phyloP scores from a whole-genome alignment of 2,888 invertebrate species.

The Scaptomyza caliginosa region DNA sequence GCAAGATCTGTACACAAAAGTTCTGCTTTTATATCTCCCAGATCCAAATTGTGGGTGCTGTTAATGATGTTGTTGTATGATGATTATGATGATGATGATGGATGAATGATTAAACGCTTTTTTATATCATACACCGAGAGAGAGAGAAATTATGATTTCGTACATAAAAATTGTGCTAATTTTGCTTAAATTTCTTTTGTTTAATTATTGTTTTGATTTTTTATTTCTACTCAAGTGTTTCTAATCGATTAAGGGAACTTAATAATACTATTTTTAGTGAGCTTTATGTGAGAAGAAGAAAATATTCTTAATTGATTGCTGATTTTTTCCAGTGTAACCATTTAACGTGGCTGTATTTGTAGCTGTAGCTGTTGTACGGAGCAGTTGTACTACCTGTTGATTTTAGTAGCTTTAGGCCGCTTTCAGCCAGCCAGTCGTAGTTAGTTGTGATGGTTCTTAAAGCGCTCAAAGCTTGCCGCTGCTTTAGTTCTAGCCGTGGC shows the following conservation, averaged over 20 bases:
- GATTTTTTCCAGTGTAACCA: neutral
- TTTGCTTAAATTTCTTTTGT: no score
- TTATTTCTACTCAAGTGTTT: no score
- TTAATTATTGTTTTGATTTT: no score
- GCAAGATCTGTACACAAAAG: neutral
- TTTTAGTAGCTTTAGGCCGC: conserved; percentile 2
- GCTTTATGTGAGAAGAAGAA: no score
- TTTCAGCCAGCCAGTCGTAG: conserved; percentile 6
- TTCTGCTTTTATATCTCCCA: neutral
- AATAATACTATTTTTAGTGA: no score
- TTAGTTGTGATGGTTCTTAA: conserved; percentile 66
- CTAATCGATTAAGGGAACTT: no score
- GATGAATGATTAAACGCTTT: conserved; percentile 12
- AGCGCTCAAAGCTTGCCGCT: conserved; percentile 51
- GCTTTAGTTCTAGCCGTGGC: conserved; percentile 73
- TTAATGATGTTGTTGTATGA: neutral
- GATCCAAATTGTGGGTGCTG: neutral
- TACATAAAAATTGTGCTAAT: no score
- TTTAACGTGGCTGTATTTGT: neutral
- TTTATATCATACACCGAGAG: neutral
- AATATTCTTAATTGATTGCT: no score
- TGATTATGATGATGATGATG: neutral
- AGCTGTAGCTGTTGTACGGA: conserved; percentile 3
- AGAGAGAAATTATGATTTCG: neutral
- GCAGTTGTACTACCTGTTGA: conserved; percentile 42